Base-by-base conservation (phyloP, 1,140 invertebrate genomes). In the Hypothenemus hampei region DNA sequence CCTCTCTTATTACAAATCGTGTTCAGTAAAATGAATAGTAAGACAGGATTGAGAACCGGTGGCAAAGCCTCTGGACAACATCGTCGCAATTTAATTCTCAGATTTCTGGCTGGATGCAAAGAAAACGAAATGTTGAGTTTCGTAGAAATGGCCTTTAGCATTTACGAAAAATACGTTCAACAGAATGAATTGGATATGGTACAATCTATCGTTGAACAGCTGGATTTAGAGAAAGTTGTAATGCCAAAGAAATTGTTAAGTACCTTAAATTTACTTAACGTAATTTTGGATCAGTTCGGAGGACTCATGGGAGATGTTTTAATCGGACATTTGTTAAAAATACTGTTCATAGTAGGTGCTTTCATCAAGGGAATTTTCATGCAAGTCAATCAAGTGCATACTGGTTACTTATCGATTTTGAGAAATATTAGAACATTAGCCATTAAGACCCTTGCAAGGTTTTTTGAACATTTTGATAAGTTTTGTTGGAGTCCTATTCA, bases 11-110 rank as follows among this genome's bases (percentile, higher is more conserved):
- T 96, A 69, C 82, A 90, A 66, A 86, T 96, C 51, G 74, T 95
- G 1, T 94, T 91, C 69, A 89, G 91, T 4, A 94, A 93, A 75
- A 93, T 97, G 86, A 77, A 82, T 21, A 78, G 80, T 18, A 90
- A 85, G 66, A 81, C 84, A 31, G 86, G 82, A 0, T 75, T 78
- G 51, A 78, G 82, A 55, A 82, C 83, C 0, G 79, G 83, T 0
- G 89, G 90, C 13, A 90, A 89, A 66, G 76, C 80, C 54, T 73
- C 78, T 1, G 82, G 83, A 11, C 79, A 86, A 55, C 65, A 80
- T 26, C 75, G 88, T 37, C 77, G 89, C 61, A 82, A 83, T 39
- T 75, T 91, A 36, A 82, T 97, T 11, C 75, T 97, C 41, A 78
- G 89, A 46, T 95, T 94, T 67, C 72, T 97, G 15, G 85, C 85